Evolutionary conservation across 2,888 invertebrate species (phyloP), one percentile per base, ranked within the genome.

Genomic region (Branchellion lobata): DNA sequence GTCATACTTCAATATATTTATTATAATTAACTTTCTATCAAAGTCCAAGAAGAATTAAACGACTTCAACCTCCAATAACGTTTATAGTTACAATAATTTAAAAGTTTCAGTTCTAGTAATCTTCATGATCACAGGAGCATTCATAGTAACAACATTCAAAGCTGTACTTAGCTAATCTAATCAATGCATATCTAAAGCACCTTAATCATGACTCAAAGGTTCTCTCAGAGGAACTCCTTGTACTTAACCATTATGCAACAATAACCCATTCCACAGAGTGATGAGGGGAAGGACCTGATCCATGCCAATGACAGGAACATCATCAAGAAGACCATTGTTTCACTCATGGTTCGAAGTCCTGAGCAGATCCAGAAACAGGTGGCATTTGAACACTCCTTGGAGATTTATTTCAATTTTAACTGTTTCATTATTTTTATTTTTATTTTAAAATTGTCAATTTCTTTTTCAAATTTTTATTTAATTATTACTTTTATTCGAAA

Each of bases 321-420:
- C 0, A 92, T 97, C 79, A 96, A 96, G 87, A 90, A 91, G 18
- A 89, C 93, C 0, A 95, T 97, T 84, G 93, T 97, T 1, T 92
- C 93, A 47, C 89, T 97, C 36, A 98, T 99, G 97, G 89, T 98
- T 81, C 92, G 92, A 84, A 94, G 95, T 36, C 94, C 95, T 0
- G 93, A 93, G 85, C 90, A 92, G 0, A 92, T 97, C 81, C 97
- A 98, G 87, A 92, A 94, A 85, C 97, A 98, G 88, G 88, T 89
- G 79, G 68, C 31, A 31, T 1, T 1, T 5, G n/a, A 27, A 14
- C 5, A 18, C 72, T 14, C 11, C 5, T 24, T 24, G 72, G 18
- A 27, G 8, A 27, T 27, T 18, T 65, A 11, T 14, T 24, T n/a
- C n/a, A 65, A n/a, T 24, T 65, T n/a, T 8, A 27, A 31, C 14